These are phyloP conservation scores for Cebus imitator DNA, from an alignment of 2,113 vertebrate species.

Conservation along the genomic window DNA sequence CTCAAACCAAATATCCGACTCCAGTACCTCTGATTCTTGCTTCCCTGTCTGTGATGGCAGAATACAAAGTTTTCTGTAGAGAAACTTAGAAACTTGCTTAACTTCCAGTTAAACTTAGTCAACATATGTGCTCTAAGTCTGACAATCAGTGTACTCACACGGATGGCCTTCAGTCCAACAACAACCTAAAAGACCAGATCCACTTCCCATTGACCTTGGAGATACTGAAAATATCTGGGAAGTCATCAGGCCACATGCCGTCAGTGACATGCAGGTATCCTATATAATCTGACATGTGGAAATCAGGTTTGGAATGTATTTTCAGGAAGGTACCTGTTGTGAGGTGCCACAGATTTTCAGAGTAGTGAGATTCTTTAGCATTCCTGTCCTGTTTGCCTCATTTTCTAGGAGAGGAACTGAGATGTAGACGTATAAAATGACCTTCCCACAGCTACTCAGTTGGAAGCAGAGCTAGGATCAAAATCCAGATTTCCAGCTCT, in stretches of 20 bases:
- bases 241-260: neutral
- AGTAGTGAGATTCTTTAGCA: neutral
- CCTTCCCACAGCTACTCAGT: neutral
- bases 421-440: neutral
- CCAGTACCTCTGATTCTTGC: neutral
- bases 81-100: neutral
- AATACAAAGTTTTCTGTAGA: neutral
- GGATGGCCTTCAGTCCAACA: neutral
- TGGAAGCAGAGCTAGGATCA: neutral
- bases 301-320: neutral
- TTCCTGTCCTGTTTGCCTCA: neutral
- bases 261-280: neutral
- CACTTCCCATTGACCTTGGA: rapidly evolving
- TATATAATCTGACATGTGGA: neutral
- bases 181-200: neutral
- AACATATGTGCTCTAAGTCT: neutral
- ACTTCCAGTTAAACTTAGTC: neutral
- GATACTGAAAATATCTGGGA: neutral
- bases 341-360: neutral
- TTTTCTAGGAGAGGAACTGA: neutral
- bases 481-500: neutral
- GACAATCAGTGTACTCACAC: neutral
- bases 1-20: neutral
- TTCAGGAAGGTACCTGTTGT: neutral
- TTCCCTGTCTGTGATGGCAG: neutral